Base-by-base conservation (phyloP, 2,888 invertebrate genomes). In the Drosophila algonquin region DNA sequence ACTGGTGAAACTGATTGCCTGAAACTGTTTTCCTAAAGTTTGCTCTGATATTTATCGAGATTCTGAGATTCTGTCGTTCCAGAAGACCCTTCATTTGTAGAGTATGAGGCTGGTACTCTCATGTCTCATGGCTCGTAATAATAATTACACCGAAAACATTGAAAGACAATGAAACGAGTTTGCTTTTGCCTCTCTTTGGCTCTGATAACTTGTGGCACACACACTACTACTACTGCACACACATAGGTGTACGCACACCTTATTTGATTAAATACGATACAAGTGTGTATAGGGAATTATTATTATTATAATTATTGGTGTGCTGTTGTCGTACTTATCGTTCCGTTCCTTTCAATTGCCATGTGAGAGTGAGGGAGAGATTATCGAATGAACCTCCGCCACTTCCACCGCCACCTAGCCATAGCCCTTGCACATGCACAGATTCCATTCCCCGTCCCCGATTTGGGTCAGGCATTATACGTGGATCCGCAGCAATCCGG, bases 141-240 rank as follows among this genome's bases (percentile, higher is more conserved):
- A 88, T 81, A 81, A 89, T 81, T 86, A 77, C 77, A 77, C 59
- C 59, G 64, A 75, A 73, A 76, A 72, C 61, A 80, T 87, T 75
- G 83, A 82, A 84, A 89, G 89, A 81, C 82, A 87, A 87, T 87
- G 89, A 87, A 82, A 89, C 82, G 82, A 87, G 89, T 89, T 82
- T 89, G 81, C 30, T 8, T 30, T 30, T 30, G 30, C 7, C 61
- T 54, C 61, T 56, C 77, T 77, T 80, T 35, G 35, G 3, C 58
- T 51, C 70, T 75, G 84, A 89, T 89, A 77, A 80, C 58, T 81
- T 76, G 79, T 61, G 80, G 80, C 73, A 63, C 79, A 83, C 64
- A 75, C 72, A 21, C 82, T n/a, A n/a, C n/a, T n/a, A n/a, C n/a
- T n/a, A 0, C 4, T 24, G 5, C 24, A 8, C 30, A 80, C 71